These are phyloP conservation scores for Oophaga sylvatica DNA, from an alignment of 2,797 vertebrate genomes.

Conservation along the genomic window DNA sequence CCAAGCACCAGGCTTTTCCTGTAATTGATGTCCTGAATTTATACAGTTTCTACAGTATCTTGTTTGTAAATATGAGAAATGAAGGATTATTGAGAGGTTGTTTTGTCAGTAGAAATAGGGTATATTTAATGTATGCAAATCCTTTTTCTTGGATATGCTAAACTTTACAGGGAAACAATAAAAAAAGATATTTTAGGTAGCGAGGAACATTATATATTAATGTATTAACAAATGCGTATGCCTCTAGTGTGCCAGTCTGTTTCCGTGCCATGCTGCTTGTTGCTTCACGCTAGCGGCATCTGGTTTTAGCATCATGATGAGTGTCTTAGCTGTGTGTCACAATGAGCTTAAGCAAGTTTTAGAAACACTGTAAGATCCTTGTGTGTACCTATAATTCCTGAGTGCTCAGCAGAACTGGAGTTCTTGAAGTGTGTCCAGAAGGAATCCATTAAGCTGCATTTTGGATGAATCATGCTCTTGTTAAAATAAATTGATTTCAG, in stretches of 20 bases:
- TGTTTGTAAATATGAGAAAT: neutral
- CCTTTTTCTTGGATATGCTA: slow-evolving; percentile 29
- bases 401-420: slow-evolving; percentile 3
- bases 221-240: slow-evolving; percentile 50
- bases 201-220: slow-evolving; percentile 55
- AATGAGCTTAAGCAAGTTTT: slow-evolving; percentile 26
- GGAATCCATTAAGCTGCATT: slow-evolving; percentile 21
- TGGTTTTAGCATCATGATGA: slow-evolving; percentile 48
- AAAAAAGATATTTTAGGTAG: slow-evolving; percentile 43
- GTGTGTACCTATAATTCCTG: slow-evolving; percentile 10
- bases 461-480: slow-evolving; percentile 10
- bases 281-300: slow-evolving; percentile 46
- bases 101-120: slow-evolving; percentile 30
- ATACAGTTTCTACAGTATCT: neutral
- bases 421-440: slow-evolving; percentile 22
- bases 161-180: slow-evolving; percentile 34
- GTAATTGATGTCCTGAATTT: neutral
- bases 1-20: neutral
- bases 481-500: slow-evolving; percentile 9
- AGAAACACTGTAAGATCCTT: slow-evolving; percentile 6
- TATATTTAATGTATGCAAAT: slow-evolving; percentile 41
- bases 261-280: slow-evolving; percentile 46
- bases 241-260: slow-evolving; percentile 40
- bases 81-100: neutral
- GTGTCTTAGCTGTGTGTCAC: slow-evolving; percentile 17